Evolutionary conservation across 2,113 vertebrate genomes (phyloP).

Genomic region (Hemiscyllium ocellatum): DNA sequence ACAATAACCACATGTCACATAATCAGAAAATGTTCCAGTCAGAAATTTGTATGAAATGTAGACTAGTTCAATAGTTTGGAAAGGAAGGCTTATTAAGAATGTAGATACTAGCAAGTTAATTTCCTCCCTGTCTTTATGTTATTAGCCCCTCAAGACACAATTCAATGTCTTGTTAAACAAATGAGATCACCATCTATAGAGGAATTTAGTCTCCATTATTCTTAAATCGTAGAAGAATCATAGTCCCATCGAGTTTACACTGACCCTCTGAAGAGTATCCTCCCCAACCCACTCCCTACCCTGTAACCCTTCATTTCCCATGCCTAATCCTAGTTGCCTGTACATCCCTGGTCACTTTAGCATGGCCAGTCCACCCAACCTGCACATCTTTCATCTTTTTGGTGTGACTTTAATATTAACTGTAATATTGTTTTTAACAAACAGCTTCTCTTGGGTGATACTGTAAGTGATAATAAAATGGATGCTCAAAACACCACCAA

Average conservation of each 20-base stretch:
- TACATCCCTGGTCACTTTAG: no score
- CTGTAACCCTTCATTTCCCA: no score
- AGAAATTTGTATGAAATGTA: slow-evolving; percentile 4
- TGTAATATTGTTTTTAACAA: neutral
- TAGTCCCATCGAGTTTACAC: no score
- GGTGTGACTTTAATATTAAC: neutral
- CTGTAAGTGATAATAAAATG: neutral
- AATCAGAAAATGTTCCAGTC: neutral
- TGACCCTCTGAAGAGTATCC: no score
- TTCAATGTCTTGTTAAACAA: neutral
- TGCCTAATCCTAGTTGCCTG: no score
- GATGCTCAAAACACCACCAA: neutral
- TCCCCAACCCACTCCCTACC: no score
- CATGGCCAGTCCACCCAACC: no score
- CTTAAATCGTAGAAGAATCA: neutral
- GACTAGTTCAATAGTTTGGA: slow-evolving; percentile 47
- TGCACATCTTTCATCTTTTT: no score
- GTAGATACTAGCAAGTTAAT: slow-evolving; percentile 45
- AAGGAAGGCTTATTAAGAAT: slow-evolving; percentile 51
- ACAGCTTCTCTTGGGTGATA: neutral
- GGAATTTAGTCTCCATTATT: neutral
- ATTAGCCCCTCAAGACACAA: slow-evolving; percentile 38
- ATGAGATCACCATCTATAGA: neutral
- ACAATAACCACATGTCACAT: neutral
- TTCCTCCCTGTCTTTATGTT: slow-evolving; percentile 41